phyloP scores from a whole-genome alignment of 2,797 vertebrate species.

The Leptatherina wallacei region DNA sequence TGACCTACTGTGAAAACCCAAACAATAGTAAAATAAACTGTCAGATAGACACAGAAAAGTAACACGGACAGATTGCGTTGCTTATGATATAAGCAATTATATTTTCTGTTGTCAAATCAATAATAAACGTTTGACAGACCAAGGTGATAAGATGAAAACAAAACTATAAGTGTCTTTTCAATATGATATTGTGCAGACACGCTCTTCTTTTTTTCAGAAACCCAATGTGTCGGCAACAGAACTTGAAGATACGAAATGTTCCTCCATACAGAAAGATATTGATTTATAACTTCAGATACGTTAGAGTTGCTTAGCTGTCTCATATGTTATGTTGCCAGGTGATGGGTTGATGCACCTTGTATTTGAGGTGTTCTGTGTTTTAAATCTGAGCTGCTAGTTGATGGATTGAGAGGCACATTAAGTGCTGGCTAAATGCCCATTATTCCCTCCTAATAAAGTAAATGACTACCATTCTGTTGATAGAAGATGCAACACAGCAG shows the following conservation, averaged over 20 bases:
- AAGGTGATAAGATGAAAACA: no score
- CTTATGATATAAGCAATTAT: background rate
- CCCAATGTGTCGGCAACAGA: background rate
- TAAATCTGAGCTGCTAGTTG: constrained; percentile 58
- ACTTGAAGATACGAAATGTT: constrained; percentile 38
- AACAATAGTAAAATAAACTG: background rate
- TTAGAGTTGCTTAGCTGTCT: constrained; percentile 45
- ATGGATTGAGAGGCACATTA: constrained; percentile 63
- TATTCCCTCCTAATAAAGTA: constrained; percentile 39
- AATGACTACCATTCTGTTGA: constrained; percentile 46
- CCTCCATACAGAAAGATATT: constrained; percentile 28
- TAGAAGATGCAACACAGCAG: constrained; percentile 34
- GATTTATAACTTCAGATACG: constrained; percentile 49
- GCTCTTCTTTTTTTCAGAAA: constrained; percentile 26
- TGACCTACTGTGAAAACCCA: background rate
- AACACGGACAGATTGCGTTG: background rate
- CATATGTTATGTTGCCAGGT: constrained; percentile 45
- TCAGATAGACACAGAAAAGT: background rate
- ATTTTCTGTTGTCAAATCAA: background rate
- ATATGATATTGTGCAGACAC: background rate
- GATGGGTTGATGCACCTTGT: constrained; percentile 48
- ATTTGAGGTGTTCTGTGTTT: constrained; percentile 45
- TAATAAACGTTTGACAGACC: background rate
- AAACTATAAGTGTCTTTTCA: no score
- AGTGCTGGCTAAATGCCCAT: constrained; percentile 55